phyloP scores from a whole-genome alignment of 2,797 vertebrate genomes.

The Acestrorhynchus altus region DNA sequence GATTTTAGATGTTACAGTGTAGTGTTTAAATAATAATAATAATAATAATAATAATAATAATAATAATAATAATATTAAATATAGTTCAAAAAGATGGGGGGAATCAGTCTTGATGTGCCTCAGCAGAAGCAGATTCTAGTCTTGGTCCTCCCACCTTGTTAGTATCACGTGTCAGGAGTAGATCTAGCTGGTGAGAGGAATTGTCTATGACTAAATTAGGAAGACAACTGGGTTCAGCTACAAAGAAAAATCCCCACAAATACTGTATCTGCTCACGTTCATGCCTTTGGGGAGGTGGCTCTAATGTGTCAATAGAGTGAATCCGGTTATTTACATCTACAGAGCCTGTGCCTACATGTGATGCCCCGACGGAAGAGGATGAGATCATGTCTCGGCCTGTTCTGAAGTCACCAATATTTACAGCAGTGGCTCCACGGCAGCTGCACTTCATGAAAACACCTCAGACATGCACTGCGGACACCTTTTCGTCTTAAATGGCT shows the following conservation, averaged over 20 bases:
- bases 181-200: too few species aligned
- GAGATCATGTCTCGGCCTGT: constrained; percentile 76
- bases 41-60: too few species aligned
- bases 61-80: too few species aligned
- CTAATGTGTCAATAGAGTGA: constrained; percentile 57
- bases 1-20: too few species aligned
- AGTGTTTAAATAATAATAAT: too few species aligned
- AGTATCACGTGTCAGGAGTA: too few species aligned
- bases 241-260: not conserved
- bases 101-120: too few species aligned
- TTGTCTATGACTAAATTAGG: too few species aligned
- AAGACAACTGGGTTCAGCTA: too few species aligned
- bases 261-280: constrained; percentile 26
- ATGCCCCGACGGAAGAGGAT: constrained; percentile 67
- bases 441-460: constrained; percentile 39
- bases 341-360: constrained; percentile 58
- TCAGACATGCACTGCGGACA: not conserved
- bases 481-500: constrained; percentile 1
- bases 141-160: too few species aligned
- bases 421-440: constrained; percentile 73
- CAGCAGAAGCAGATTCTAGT: too few species aligned
- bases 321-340: constrained; percentile 57
- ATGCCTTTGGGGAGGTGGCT: constrained; percentile 55
- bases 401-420: constrained; percentile 76
- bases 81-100: too few species aligned